These are phyloP conservation scores for Amblyopsis rosae DNA, from an alignment of 2,113 vertebrate genomes.

Conservation along the genomic window DNA sequence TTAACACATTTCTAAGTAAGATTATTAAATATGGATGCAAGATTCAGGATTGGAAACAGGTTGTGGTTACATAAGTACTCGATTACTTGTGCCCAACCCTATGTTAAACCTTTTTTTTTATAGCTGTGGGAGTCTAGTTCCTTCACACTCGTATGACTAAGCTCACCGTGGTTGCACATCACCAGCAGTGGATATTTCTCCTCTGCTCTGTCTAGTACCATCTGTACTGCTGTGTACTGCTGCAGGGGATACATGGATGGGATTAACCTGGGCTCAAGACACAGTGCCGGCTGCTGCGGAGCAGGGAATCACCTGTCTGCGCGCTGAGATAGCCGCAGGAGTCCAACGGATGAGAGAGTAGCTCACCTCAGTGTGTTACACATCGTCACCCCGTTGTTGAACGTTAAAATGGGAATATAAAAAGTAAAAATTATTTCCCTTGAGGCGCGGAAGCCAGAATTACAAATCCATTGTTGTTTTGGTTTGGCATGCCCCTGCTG, in stretches of 20 bases:
- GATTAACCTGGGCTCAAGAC: conserved; percentile 63
- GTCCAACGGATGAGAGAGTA: conserved; percentile 29
- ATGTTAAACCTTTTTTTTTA: too few relatives aligned
- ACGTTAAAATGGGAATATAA: neutral
- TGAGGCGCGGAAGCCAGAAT: neutral
- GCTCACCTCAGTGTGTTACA: conserved; percentile 34
- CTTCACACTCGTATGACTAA: conserved; percentile 37
- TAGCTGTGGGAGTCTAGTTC: conserved; percentile 27
- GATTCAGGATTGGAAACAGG: too few relatives aligned
- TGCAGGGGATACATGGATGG: conserved; percentile 43
- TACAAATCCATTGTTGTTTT: too few relatives aligned
- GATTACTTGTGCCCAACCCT: too few relatives aligned
- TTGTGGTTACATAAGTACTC: too few relatives aligned
- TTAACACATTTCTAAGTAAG: too few relatives aligned
- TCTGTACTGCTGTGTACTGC: conserved; percentile 39
- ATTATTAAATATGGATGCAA: too few relatives aligned
- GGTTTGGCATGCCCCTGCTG: too few relatives aligned
- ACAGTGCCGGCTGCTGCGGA: conserved; percentile 42
- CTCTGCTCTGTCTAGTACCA: conserved; percentile 28
- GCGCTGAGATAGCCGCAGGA: conserved; percentile 29
- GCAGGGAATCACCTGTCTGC: conserved; percentile 62
- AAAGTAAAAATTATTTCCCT: neutral
- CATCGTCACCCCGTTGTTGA: conserved; percentile 17
- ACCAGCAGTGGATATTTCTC: conserved; percentile 18
- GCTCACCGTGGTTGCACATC: conserved; percentile 32